phyloP scores from a whole-genome alignment of 2,113 vertebrate species.

The Megaceryle torquata region DNA sequence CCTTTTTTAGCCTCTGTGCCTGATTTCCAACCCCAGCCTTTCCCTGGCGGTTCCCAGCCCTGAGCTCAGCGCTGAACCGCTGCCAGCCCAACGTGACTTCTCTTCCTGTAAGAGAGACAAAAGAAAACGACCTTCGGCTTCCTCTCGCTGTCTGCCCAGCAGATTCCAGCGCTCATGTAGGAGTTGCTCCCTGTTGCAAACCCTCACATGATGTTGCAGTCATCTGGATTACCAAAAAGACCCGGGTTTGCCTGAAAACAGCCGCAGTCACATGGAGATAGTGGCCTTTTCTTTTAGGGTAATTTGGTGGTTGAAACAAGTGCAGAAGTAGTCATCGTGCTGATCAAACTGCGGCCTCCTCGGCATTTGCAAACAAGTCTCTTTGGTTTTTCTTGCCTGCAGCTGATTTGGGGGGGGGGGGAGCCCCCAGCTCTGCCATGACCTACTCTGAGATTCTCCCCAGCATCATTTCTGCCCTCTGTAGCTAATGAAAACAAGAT shows the following conservation, averaged over 20 bases:
- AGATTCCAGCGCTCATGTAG: neutral
- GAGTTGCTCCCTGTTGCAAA: constrained; percentile 20
- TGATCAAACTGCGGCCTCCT: neutral
- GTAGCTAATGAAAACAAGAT: constrained; percentile 2
- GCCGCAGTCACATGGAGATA: neutral
- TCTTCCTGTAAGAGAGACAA: constrained; percentile 22
- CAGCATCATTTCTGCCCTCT: neutral
- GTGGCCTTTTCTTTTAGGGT: neutral
- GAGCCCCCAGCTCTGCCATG: neutral
- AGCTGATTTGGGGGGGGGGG: neutral
- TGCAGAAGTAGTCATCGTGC: neutral
- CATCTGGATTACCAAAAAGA: neutral
- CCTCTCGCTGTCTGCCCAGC: neutral
- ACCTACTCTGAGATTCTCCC: neutral
- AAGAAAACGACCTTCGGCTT: neutral
- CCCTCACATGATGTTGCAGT: constrained; percentile 63
- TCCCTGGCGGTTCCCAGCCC: neutral
- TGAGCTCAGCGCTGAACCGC: neutral
- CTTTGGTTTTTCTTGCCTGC: neutral
- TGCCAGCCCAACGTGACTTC: constrained; percentile 5
- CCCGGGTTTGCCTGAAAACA: neutral
- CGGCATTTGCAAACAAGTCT: neutral
- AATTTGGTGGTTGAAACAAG: neutral
- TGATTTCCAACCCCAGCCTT: neutral
- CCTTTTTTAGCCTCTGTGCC: neutral